These are phyloP conservation scores for Sebastes taczanowskii DNA, from an alignment of 2,797 vertebrate species.

Conservation along the genomic window DNA sequence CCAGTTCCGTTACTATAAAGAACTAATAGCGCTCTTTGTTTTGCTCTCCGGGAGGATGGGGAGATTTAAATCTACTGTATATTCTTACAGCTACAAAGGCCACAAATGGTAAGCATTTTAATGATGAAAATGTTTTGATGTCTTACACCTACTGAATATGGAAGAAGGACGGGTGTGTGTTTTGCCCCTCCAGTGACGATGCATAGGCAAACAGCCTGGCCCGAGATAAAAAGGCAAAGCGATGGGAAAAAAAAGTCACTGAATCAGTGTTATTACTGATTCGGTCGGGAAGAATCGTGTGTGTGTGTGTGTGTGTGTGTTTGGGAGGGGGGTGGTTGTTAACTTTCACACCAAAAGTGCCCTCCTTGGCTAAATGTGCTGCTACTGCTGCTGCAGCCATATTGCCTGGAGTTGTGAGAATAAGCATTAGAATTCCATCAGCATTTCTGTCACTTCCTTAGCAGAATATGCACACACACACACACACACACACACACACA, in stretches of 20 bases:
- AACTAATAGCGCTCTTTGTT: conserved; percentile 79
- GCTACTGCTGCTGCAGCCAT: conserved; percentile 65
- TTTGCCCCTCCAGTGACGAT: conserved; percentile 81
- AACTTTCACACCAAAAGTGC: conserved; percentile 63
- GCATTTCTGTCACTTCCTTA: conserved; percentile 55
- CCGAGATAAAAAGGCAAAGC: conserved; percentile 75
- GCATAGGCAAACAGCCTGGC: conserved; percentile 81
- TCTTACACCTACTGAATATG: conserved; percentile 80
- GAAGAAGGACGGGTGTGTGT: conserved; percentile 75
- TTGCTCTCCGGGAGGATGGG: conserved; percentile 69
- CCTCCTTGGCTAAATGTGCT: conserved; percentile 71
- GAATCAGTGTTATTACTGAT: conserved; percentile 88
- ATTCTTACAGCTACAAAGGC: conserved; percentile 76
- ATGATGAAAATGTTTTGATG: conserved; percentile 83
- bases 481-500: conserved; percentile 25
- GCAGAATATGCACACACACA: conserved; percentile 40
- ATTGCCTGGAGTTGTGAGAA: conserved; percentile 61
- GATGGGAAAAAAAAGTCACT: conserved; percentile 74
- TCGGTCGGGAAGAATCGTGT: conserved; percentile 61
- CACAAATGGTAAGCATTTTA: conserved; percentile 83
- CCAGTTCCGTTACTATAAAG: conserved; percentile 73
- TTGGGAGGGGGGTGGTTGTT: conserved; percentile 2
- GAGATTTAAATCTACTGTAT: conserved; percentile 79
- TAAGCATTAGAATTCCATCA: conserved; percentile 63
- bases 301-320: conserved; percentile 17